Base-by-base conservation (phyloP, 2,113 vertebrate genomes). In the Oryzias javanicus region DNA sequence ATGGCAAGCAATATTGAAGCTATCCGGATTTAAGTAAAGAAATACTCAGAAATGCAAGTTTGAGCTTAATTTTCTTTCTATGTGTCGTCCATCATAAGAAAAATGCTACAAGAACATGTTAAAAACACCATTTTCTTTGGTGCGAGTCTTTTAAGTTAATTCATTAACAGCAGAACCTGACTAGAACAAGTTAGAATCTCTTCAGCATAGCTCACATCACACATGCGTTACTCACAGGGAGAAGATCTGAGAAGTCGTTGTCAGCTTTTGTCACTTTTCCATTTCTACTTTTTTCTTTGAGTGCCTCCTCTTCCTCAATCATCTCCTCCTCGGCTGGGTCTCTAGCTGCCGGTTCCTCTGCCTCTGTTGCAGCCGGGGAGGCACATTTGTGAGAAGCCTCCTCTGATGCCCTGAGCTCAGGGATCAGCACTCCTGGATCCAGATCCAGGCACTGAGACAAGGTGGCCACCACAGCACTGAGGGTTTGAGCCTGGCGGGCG, bases 391-490 rank as follows among this genome's bases (percentile, higher is more conserved):
- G 59, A 76, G 90, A 70, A 69, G 25, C 52, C 87, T 88, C 60
- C 62, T 92, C 60, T 44, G 89, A 81, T 70, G 81, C 88, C 49
- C 85, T 92, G 83, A 98, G 94, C 14, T 35, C 84, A 74, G 92
- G 83, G 64, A 98, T 91, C 1, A 74, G 74, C 42, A 83, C 50
- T 0, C 92, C 93, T 0, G 92, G 65, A 4, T 98, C 94, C 65
- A 94, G 42, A 45, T 90, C 91, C 84, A 99, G 84, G 4, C 92
- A 91, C 44, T 91, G 88, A 0, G 95, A 93, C 45, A 98, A 86
- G 64, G 92, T 90, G 85, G 93, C 91, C 48, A 94, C 84, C 66
- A 96, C 86, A 14, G 94, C 92, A n/a, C 86, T 93, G 59, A 98
- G 85, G 0, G 86, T 92, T 80, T 94, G 91, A 42, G 96, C 93